Evolutionary conservation across 2,113 vertebrate genomes (phyloP).

Genomic region (Microcebus jonahi): DNA sequence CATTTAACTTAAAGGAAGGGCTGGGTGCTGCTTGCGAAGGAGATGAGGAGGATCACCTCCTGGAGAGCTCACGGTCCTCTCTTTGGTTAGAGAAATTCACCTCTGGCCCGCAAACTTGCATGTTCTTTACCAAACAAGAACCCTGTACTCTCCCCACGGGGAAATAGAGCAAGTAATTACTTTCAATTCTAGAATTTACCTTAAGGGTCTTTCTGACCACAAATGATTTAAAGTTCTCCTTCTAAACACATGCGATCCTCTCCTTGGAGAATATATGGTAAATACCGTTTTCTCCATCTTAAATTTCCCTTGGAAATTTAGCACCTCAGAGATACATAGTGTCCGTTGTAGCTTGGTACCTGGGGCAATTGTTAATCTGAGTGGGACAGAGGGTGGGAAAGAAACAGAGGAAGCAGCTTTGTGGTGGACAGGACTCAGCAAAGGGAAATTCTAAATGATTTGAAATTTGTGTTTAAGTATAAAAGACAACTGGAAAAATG

Average conservation of each 20-base stretch:
- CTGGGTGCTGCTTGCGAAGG: not conserved
- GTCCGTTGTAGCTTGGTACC: not conserved
- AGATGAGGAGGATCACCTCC: not conserved
- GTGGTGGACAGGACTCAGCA: not conserved
- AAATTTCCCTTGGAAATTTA: not conserved
- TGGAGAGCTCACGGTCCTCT: not conserved
- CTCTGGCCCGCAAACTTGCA: not conserved
- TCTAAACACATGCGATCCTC: not conserved
- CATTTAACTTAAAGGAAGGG: not conserved
- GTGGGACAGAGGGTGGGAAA: not conserved
- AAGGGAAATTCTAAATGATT: not conserved
- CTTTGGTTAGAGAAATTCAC: not conserved
- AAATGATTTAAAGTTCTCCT: not conserved
- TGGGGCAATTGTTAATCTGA: not conserved
- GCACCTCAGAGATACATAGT: not conserved
- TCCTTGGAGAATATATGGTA: not conserved
- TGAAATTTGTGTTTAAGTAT: not conserved
- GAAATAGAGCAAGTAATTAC: not conserved
- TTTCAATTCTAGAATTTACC: not conserved
- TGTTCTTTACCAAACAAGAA: not conserved
- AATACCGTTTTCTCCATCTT: not conserved
- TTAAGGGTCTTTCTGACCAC: not conserved
- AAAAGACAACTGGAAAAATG: not conserved
- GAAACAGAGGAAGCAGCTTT: not conserved
- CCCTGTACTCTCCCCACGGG: rapidly evolving